Base-by-base conservation (phyloP, 2,797 vertebrate species). In the Rhinatrema bivittatum region DNA sequence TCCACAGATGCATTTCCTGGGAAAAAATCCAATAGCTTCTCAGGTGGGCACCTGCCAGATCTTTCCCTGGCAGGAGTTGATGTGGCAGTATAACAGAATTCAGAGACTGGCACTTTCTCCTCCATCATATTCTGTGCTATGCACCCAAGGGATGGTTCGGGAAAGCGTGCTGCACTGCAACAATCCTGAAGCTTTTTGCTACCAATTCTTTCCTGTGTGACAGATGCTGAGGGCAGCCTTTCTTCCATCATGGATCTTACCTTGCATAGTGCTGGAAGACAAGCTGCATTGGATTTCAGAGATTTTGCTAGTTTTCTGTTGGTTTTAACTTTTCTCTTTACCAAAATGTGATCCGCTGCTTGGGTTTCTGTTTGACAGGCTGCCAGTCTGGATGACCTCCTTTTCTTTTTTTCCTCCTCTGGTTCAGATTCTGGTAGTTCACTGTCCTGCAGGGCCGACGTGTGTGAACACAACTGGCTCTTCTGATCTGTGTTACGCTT, bases 281-380 rank as follows among this genome's bases (percentile, higher is more conserved):
- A n/a, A n/a, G n/a, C n/a, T n/a, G 18, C 1, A 1, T 3, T 0
- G 1, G 10, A 3, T 1, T 1, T 4, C 3, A 6, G 9, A 3
- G 1, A 5, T 4, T 7, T 15, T 9, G 11, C 4, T 0, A 5
- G 6, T 3, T 4, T 6, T 9, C 4, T 5, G 0, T 0, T 2
- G 0, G 2, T 27, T 34, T 27, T 1, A 2, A 11, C 2, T 0
- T 3, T 16, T 16, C 16, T 7, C 17, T 29, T 20, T 1, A 5
- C 15, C 23, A 2, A 1, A 1, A 2, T 10, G 4, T 10, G 8
- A 6, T 3, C 9, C 3, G 7, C 1, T 4, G 17, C 3, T 5
- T 26, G 0, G 2, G 0, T 2, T n/a, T 4, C 1, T 29, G 21
- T 25, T 2, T 5, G 5, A 0, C 3, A 5, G 4, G 2, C 2